Evolutionary conservation across 2,113 vertebrate species (phyloP), one percentile per base, ranked within the genome.

Genomic region (Dipodomys merriami): DNA sequence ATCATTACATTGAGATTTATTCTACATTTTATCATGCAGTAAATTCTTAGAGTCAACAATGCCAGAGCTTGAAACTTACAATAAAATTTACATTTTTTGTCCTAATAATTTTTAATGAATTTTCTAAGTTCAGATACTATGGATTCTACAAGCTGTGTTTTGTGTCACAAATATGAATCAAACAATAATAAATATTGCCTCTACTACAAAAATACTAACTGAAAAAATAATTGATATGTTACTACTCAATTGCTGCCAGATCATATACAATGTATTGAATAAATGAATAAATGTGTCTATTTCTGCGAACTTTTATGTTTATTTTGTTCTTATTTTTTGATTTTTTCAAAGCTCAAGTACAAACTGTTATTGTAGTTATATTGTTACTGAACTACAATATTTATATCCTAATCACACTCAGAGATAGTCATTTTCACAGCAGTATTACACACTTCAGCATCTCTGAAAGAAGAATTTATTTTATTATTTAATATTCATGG

Each of bases 401-500:
- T 91, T 90, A 78, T 64, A 29, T 80, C 22, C 78, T 91, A 6
- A 62, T 72, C 25, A 72, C 6, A 82, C 53, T 53, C 73, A 71
- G 39, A 67, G 39, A 62, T 62, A 74, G 2, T 5, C 16, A 89
- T 29, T 5, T 60, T 94, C 20, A 74, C 2, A 69, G 15, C 2
- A 69, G 15, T 44, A 57, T 86, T 86, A 12, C 39, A 65, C 57
- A 83, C 22, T 65, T 93, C 6, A 84, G 5, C 27, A 73, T 62
- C 73, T 95, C 30, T 81, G 57, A 84, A 82, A n/a, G 19, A 77
- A 78, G 10, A 78, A 80, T 95, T 23, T 27, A 77, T 91, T 33
- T 84, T 86, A 76, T 44, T 23, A 92, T 22, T 83, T 94, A 81
- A 90, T 91, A 84, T 83, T 92, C 29, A 80, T 78, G 33, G 90